Evolutionary conservation across 2,888 invertebrate species (phyloP).

Genomic region (Ophion ellenae): DNA sequence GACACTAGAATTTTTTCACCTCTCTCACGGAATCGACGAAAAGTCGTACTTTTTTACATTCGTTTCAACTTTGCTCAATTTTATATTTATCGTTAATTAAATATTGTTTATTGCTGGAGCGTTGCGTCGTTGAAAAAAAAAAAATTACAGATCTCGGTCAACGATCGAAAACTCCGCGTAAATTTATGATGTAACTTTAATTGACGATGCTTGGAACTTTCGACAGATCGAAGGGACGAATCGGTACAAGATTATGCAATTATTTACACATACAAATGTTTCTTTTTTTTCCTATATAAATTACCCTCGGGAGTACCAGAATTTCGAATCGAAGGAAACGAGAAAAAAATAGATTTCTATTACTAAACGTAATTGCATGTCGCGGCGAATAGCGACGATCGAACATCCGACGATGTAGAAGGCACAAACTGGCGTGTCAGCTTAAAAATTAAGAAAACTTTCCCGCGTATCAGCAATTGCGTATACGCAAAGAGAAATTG

Average conservation of each 20-base stretch:
- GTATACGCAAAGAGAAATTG: not conserved
- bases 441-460: conserved; percentile 59
- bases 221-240: conserved; percentile 55
- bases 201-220: conserved; percentile 54
- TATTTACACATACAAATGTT: conserved; percentile 68
- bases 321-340: conserved; percentile 27
- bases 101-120: not conserved
- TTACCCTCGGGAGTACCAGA: conserved; percentile 52
- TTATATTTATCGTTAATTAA: conserved; percentile 24
- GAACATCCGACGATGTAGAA: conserved; percentile 42
- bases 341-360: conserved; percentile 29
- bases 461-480: conserved; percentile 47
- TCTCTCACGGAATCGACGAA: not conserved
- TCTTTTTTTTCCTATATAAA: conserved; percentile 48
- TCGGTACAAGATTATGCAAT: conserved; percentile 63
- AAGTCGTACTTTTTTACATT: not conserved
- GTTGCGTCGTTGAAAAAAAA: not conserved
- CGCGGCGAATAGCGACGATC: not conserved
- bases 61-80: not conserved
- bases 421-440: conserved; percentile 66
- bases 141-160: not conserved
- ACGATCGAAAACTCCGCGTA: not conserved
- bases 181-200: conserved; percentile 39
- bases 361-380: conserved; percentile 11
- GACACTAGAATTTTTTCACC: conserved; percentile 34